These are phyloP conservation scores for Sebastes matsubarae DNA, from an alignment of 2,797 vertebrate species.

Conservation along the genomic window DNA sequence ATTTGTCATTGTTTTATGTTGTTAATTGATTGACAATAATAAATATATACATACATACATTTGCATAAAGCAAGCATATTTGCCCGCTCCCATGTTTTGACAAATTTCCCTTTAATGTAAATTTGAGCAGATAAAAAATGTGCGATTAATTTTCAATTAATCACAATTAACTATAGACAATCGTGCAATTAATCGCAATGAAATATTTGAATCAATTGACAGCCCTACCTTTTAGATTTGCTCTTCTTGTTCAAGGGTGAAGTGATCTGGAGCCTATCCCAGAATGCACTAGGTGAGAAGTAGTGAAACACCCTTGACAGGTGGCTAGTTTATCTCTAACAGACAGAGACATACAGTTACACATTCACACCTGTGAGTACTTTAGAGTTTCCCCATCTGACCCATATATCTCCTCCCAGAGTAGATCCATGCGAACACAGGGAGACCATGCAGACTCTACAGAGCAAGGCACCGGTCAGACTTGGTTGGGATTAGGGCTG, in stretches of 20 bases:
- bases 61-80: too few relatives aligned
- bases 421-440: background rate
- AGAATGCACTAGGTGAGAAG: background rate
- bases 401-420: background rate
- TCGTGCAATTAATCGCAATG: too few relatives aligned
- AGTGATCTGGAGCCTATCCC: background rate
- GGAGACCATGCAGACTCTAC: background rate
- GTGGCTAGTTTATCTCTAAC: background rate
- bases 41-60: too few relatives aligned
- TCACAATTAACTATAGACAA: too few relatives aligned
- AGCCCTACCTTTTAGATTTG: background rate
- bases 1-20: too few relatives aligned
- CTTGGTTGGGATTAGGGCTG: background rate
- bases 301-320: background rate
- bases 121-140: too few relatives aligned
- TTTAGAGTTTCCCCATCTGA: too few relatives aligned
- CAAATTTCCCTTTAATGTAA: too few relatives aligned
- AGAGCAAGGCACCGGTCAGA: background rate
- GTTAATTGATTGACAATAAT: too few relatives aligned
- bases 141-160: too few relatives aligned
- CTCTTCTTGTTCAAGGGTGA: background rate
- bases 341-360: background rate
- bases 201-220: too few relatives aligned
- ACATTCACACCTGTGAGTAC: background rate
- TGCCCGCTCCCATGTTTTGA: too few relatives aligned